Base-by-base conservation (phyloP, 1,140 invertebrate species). In the Lysiphlebus fabarum region DNA sequence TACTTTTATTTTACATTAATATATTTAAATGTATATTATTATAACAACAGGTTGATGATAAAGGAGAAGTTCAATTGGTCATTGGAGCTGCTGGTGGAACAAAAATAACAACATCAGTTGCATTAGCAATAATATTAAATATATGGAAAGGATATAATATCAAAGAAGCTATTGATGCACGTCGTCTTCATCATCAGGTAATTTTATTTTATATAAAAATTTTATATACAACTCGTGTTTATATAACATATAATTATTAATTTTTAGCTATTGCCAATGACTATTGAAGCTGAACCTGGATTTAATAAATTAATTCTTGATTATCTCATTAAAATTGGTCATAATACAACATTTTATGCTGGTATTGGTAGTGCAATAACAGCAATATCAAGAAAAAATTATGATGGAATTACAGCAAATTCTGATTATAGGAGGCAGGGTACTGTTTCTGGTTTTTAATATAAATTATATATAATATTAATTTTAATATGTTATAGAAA, bases 11-110 rank as follows among this genome's bases (percentile, higher is more conserved):
- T 47, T 44, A 7, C 45, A 1, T 26, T 40, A 41, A 26, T 42
- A 40, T 33, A 41, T 14, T 55, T 11, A 34, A 26, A 50, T 12
- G 37, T 47, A 14, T 10, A 33, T 50, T 50, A 42, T 55, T 55
- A 14, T 33, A 33, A 44, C 36, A 42, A 6, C 50, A 80, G 76
- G 70, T 90, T 1, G 83, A 90, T 53, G 70, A 77, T 38, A 79
- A 86, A 44, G 86, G 86, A 4, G 74, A 86, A 3, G 87, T 87
- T 0, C 76, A 82, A 26, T 67, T 95, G 53, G 84, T 92, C 2
- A 76, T 92, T 17, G 95, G 95, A 14, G 92, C 87, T 1, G 90
- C 93, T 0, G 95, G 95, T 10, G 95, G 95, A 5, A 88, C 90
- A 0, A 90, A 88, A 74, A 98, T 98, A 38, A 94, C 91, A 0